These are phyloP conservation scores for Brachypalpus laphriformis DNA, from an alignment of 2,888 invertebrate species.

Conservation along the genomic window DNA sequence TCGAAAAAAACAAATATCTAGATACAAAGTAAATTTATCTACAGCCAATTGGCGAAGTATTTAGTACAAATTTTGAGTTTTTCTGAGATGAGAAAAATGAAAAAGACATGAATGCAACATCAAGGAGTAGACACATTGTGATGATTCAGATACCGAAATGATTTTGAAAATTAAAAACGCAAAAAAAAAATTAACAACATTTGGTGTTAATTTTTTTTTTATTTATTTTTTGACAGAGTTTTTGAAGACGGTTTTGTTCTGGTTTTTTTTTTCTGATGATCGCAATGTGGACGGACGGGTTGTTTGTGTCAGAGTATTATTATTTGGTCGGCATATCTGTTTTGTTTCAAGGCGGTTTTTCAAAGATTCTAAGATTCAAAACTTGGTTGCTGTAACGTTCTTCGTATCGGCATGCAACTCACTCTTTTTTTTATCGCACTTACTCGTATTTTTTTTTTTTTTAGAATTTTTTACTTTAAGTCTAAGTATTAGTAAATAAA, in stretches of 20 bases:
- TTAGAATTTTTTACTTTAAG: slow-evolving; percentile 56
- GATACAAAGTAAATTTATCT: slow-evolving; percentile 28
- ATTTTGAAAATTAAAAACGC: slow-evolving; percentile 32
- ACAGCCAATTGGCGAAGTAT: slow-evolving; percentile 59
- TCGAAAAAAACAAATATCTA: slow-evolving; percentile 50
- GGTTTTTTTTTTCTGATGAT: slow-evolving; percentile 58
- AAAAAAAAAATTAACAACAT: slow-evolving; percentile 16
- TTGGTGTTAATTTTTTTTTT: slow-evolving; percentile 12
- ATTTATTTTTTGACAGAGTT: slow-evolving; percentile 22
- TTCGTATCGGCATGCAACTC: slow-evolving; percentile 74
- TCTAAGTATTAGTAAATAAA: slow-evolving; percentile 66
- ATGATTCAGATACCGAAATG: slow-evolving; percentile 73
- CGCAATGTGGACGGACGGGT: slow-evolving; percentile 72
- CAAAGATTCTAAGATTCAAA: slow-evolving; percentile 54
- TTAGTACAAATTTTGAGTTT: slow-evolving; percentile 22
- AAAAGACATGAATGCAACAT: slow-evolving; percentile 66
- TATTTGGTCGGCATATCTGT: slow-evolving; percentile 56
- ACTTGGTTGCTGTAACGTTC: slow-evolving; percentile 68
- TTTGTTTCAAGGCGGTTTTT: slow-evolving; percentile 38
- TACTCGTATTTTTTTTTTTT: slow-evolving; percentile 52
- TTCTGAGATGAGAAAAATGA: slow-evolving; percentile 30
- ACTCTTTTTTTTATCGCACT: slow-evolving; percentile 62
- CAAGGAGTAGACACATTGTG: slow-evolving; percentile 69
- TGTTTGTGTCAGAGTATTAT: slow-evolving; percentile 15
- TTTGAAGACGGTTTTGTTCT: slow-evolving; percentile 32